These are phyloP conservation scores for Junonia oenone DNA, from an alignment of 2,888 invertebrate genomes.

Conservation along the genomic window DNA sequence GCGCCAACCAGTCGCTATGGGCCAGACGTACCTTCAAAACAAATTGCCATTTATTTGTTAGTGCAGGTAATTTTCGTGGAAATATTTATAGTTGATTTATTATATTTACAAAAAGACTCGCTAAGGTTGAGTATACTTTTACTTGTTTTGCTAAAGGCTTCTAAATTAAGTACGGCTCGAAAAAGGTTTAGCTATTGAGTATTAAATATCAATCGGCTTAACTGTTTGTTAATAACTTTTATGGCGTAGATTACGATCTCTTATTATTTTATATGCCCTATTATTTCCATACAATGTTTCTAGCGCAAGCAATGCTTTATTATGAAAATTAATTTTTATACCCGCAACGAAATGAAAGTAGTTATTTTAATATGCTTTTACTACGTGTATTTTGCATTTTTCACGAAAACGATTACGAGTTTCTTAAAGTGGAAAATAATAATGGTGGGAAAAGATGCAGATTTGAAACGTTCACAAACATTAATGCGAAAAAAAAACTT, in stretches of 20 bases:
- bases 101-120: background rate
- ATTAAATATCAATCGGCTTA: background rate
- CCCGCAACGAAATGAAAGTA: background rate
- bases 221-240: background rate
- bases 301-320: background rate
- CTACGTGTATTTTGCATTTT: background rate
- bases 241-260: background rate
- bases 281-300: background rate
- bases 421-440: too few species aligned
- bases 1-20: background rate
- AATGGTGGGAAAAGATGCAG: too few species aligned
- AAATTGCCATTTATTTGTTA: background rate
- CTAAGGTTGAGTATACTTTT: background rate
- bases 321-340: slow-evolving; percentile 1
- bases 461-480: too few species aligned
- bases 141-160: background rate
- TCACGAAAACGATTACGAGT: background rate
- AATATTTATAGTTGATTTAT: slow-evolving; percentile 1
- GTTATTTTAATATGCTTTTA: background rate
- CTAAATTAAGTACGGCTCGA: background rate
- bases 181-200: background rate
- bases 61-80: background rate
- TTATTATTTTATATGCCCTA: slow-evolving; percentile 1
- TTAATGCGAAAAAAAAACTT: too few species aligned
- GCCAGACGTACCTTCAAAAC: slow-evolving; percentile 1